phyloP scores from a whole-genome alignment of 1,140 invertebrate species.

The Drosophila kikkawai region DNA sequence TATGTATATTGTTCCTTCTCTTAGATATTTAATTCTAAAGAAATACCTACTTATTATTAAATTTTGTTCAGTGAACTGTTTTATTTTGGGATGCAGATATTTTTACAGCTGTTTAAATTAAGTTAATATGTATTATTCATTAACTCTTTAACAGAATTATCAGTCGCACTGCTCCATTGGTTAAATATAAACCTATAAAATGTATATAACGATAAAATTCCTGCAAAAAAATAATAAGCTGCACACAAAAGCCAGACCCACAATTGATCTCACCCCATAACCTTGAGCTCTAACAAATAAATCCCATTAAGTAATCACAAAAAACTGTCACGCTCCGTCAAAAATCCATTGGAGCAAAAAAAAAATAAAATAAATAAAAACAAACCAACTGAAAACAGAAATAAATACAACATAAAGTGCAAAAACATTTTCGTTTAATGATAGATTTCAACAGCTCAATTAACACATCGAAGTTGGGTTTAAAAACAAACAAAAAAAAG shows the following conservation, averaged over 20 bases:
- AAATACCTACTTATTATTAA: no score
- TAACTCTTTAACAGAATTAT: neutral
- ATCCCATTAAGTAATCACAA: slow-evolving; percentile 35
- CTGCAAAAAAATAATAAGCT: neutral
- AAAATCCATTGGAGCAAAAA: slow-evolving; percentile 37
- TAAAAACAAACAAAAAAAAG: neutral
- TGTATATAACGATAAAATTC: neutral
- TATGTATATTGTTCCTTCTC: neutral
- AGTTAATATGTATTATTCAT: neutral
- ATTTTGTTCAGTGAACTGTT: neutral
- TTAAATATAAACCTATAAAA: neutral
- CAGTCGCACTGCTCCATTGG: neutral
- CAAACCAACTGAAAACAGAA: slow-evolving; percentile 1
- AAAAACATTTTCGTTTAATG: slow-evolving; percentile 22
- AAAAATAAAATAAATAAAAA: neutral
- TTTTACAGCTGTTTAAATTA: neutral
- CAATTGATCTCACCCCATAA: slow-evolving; percentile 18
- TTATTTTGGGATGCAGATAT: neutral
- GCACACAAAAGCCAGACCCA: neutral
- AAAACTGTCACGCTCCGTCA: slow-evolving; percentile 43
- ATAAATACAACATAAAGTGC: slow-evolving; percentile 12
- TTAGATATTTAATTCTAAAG: neutral
- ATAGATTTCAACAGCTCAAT: slow-evolving; percentile 50
- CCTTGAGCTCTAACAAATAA: slow-evolving; percentile 42
- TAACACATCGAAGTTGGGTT: slow-evolving; percentile 18